Conservation (phyloP, 2,113 vertebrate species). For the Tauraco erythrolophus region DNA sequence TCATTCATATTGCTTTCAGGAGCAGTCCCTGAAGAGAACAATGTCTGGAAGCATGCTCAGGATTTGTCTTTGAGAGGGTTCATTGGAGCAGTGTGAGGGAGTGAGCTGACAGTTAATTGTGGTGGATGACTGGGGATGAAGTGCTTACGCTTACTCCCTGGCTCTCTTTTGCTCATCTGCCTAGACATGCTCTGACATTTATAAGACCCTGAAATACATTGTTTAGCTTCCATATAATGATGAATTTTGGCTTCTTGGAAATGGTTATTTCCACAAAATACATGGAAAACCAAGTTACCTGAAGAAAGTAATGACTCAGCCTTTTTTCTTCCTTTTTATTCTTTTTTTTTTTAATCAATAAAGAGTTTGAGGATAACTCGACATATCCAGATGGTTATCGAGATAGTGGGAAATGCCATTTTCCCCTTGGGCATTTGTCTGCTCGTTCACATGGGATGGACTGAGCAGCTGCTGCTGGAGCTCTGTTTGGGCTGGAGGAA, state of each 20-base stretch:
- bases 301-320: neutral
- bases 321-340: neutral
- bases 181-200: neutral
- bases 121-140: neutral
- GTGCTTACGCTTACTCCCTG: neutral
- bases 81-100: neutral
- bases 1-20: neutral
- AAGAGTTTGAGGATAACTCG: neutral
- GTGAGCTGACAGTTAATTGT: neutral
- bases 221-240: neutral
- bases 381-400: neutral
- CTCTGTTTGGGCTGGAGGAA: neutral
- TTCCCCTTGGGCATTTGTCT: neutral
- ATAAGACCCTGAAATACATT: neutral
- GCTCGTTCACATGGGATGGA: neutral
- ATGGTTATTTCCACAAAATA: neutral
- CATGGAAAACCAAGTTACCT: neutral
- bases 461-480: neutral
- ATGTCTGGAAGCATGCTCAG: neutral
- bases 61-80: neutral
- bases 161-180: neutral
- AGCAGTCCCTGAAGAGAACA: neutral
- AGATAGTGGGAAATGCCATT: neutral
- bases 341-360: neutral
- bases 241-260: neutral